A percentile compares a stretch with the other conserved stretches of the same genome.
These are phyloP conservation scores for Cryptotermes secundus DNA, from an alignment of 1,140 invertebrate species.

Conservation along the genomic window DNA sequence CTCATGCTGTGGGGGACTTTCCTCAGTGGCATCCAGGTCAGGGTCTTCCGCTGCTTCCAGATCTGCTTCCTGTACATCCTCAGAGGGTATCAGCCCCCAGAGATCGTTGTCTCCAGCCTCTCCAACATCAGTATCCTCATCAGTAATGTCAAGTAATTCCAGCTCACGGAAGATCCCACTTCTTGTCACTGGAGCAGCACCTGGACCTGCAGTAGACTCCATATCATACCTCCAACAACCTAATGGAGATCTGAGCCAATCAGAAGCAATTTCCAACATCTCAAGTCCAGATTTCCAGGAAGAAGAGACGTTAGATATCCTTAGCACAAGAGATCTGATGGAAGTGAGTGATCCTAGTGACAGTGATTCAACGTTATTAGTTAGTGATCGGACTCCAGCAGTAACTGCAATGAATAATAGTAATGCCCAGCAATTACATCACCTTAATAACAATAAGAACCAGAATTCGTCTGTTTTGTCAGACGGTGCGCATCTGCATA, in stretches of 20 bases:
- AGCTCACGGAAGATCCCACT: conserved; percentile 28
- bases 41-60: conserved; percentile 53
- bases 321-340: conserved; percentile 71
- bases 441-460: conserved; percentile 24
- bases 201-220: not conserved
- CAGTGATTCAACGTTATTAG: conserved; percentile 69
- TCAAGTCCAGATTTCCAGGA: conserved; percentile 85
- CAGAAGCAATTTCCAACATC: conserved; percentile 82
- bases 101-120: conserved; percentile 73
- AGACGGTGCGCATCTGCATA: not conserved
- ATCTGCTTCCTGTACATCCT: conserved; percentile 56
- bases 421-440: not conserved
- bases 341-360: conserved; percentile 84
- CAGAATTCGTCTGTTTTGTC: conserved; percentile 4
- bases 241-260: conserved; percentile 46
- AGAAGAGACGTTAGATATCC: conserved; percentile 62
- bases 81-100: conserved; percentile 63
- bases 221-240: conserved; percentile 22
- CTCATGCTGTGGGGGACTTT: conserved; percentile 21
- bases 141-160: conserved; percentile 65
- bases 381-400: conserved; percentile 38
- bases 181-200: not conserved
- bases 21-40: conserved; percentile 24
- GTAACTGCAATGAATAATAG: conserved; percentile 54
- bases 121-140: conserved; percentile 81